Evolutionary conservation across 2,113 vertebrate species (phyloP).

Genomic region (Python bivittatus): DNA sequence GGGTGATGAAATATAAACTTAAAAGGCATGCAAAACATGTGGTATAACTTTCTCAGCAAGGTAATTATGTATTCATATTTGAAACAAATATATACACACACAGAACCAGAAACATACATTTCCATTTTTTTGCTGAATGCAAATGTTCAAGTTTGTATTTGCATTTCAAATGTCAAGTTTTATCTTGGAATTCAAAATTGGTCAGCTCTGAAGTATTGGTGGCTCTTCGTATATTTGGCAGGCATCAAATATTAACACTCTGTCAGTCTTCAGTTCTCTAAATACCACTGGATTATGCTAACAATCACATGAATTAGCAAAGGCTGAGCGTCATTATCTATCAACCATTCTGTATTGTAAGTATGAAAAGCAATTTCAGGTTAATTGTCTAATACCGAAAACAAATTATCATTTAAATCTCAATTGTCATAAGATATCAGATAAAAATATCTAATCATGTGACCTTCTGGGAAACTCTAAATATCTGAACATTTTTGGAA

Average conservation of each 20-base stretch:
- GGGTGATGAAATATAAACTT: not conserved
- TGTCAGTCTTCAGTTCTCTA: not conserved
- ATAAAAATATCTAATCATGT: not conserved
- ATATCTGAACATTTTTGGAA: not conserved
- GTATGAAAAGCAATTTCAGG: not conserved
- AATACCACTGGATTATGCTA: not conserved
- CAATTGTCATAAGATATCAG: not conserved
- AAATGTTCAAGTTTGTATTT: not conserved
- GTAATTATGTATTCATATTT: not conserved
- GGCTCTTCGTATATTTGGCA: not conserved
- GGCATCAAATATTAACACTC: not conserved
- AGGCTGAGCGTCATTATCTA: not conserved
- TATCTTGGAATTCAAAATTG: not conserved
- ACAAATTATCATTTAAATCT: not conserved
- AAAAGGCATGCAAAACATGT: not conserved
- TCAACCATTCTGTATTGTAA: not conserved
- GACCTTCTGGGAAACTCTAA: not conserved
- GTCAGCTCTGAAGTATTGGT: not conserved
- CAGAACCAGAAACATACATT: not conserved
- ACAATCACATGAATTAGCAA: not conserved
- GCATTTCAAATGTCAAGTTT: not conserved
- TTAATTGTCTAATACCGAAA: not conserved
- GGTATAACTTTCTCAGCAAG: not conserved
- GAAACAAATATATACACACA: not conserved
- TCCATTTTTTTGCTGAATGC: not conserved